phyloP scores from a whole-genome alignment of 53 echinoderm and acorn worm genomes.

The Glandiceps talaboti region DNA sequence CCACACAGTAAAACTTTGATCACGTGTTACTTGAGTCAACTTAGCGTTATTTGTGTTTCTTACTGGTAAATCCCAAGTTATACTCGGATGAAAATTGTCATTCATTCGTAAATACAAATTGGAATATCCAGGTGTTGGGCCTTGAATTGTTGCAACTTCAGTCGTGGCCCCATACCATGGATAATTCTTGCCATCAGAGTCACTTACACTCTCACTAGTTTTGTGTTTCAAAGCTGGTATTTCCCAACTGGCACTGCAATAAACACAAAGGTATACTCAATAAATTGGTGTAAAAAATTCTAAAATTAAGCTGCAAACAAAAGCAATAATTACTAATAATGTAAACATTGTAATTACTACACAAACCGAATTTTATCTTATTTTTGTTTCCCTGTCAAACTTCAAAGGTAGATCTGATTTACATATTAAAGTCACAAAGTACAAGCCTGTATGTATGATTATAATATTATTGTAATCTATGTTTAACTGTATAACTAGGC shows the following conservation, averaged over 20 bases:
- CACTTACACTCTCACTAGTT: constrained; percentile 65
- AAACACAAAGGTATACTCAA: no score
- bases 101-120: constrained; percentile 95
- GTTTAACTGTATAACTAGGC: no score
- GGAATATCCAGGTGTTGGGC: constrained; percentile 88
- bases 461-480: no score
- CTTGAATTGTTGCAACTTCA: constrained; percentile 83
- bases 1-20: constrained; percentile 99
- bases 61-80: constrained; percentile 97
- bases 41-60: constrained; percentile 90
- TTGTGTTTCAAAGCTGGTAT: constrained; percentile 77
- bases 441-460: no score
- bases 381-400: no score
- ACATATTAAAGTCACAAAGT: no score
- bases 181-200: constrained; percentile 95
- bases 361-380: no score
- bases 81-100: constrained; percentile 96
- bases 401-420: no score
- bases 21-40: constrained; percentile 70
- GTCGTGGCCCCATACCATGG: constrained; percentile 99
- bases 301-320: no score
- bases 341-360: no score
- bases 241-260: constrained; percentile 92
- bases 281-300: no score
- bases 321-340: no score